These are phyloP conservation scores for Girardia tigrina DNA, from an alignment of 2,888 invertebrate genomes.

Conservation along the genomic window DNA sequence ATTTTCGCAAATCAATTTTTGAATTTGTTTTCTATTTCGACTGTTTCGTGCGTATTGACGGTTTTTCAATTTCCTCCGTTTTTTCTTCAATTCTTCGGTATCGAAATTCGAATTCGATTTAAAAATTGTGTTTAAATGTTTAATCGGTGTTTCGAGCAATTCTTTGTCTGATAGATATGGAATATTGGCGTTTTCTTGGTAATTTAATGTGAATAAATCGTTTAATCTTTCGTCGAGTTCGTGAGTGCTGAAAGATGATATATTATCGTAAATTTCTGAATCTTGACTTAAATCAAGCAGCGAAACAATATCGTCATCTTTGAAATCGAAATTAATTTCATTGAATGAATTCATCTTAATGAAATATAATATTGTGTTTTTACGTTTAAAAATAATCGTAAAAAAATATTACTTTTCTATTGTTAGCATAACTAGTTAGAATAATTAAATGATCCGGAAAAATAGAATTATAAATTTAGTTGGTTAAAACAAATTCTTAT, in stretches of 20 bases:
- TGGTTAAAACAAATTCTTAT: too few relatives aligned
- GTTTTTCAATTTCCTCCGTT: constrained; percentile 8
- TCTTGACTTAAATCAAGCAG: background rate
- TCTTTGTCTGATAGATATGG: background rate
- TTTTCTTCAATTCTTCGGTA: background rate
- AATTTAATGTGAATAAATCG: background rate
- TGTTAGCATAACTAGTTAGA: too few relatives aligned
- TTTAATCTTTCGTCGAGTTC: background rate
- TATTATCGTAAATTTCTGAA: background rate
- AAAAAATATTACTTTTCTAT: too few relatives aligned
- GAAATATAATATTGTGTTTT: too few relatives aligned
- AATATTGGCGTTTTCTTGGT: background rate
- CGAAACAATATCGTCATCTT: background rate
- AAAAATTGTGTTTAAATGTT: background rate
- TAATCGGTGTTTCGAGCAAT: background rate
- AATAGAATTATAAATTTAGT: too few relatives aligned
- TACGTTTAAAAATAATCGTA: too few relatives aligned
- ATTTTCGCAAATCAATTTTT: background rate
- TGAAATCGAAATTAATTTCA: background rate
- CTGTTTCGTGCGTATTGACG: background rate
- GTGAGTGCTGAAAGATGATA: background rate
- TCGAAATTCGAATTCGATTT: background rate
- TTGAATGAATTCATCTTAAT: background rate
- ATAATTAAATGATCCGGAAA: too few relatives aligned
- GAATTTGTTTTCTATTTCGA: background rate